Evolutionary conservation across 2,888 invertebrate species (phyloP).

Genomic region (Oscheius myriophilus): DNA sequence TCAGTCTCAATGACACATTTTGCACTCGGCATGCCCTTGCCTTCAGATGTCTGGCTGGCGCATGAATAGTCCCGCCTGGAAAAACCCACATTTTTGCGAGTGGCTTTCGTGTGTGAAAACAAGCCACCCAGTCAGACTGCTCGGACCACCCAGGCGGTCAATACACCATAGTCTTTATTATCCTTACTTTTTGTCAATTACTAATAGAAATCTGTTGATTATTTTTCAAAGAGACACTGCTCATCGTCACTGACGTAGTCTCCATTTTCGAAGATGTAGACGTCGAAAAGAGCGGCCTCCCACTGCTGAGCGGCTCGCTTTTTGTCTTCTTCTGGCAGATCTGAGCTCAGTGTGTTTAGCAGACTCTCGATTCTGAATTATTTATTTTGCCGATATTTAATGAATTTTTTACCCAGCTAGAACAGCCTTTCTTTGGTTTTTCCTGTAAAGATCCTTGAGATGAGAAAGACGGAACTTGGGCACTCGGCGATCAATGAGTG

Average conservation of each 20-base stretch:
- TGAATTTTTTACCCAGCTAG: constrained; percentile 38
- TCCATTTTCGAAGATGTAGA: constrained; percentile 45
- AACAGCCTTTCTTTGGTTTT: constrained; percentile 37
- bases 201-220: constrained; percentile 1
- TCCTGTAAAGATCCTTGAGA: constrained; percentile 44
- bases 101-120: no score
- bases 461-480: constrained; percentile 48
- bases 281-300: constrained; percentile 48
- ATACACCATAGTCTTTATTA: constrained; percentile 3
- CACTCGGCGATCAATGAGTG: constrained; percentile 49
- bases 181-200: neutral
- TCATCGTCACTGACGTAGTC: constrained; percentile 53
- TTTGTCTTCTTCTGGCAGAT: constrained; percentile 23
- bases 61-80: no score
- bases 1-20: no score
- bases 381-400: neutral
- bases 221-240: constrained; percentile 33
- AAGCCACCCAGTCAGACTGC: no score
- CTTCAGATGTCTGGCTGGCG: no score
- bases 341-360: constrained; percentile 25
- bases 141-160: neutral
- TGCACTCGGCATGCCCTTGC: no score
- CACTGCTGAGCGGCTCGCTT: constrained; percentile 34
- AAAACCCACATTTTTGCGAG: no score
- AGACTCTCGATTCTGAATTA: constrained; percentile 43